A percentile compares a stretch with the other conserved stretches of the same genome.
Evolutionary conservation across 35 echinoderm and acorn worm genomes (phyloP).

Genomic region (Nesometra sesokonis): DNA sequence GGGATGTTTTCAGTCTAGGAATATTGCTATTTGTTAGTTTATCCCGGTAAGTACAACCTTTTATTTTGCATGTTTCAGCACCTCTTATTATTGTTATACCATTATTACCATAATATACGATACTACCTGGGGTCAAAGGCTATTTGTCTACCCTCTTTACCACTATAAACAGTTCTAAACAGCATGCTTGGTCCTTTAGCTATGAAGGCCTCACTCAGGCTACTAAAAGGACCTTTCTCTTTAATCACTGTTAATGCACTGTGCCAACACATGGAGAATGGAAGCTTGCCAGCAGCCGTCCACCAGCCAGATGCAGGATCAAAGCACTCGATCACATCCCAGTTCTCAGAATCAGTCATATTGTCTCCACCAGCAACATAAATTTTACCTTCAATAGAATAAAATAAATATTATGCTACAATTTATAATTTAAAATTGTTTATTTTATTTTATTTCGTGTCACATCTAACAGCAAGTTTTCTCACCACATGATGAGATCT

Average conservation of each 20-base stretch:
- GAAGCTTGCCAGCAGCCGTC: slow-evolving; percentile 37
- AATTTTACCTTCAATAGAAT: slow-evolving; percentile 37
- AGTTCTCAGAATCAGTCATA: slow-evolving; percentile 23
- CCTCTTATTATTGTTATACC: not conserved
- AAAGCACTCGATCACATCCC: slow-evolving; percentile 52
- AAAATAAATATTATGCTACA: too few relatives aligned
- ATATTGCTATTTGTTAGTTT: too few relatives aligned
- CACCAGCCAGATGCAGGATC: slow-evolving; percentile 35
- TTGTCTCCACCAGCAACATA: slow-evolving; percentile 62
- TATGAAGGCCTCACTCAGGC: not conserved
- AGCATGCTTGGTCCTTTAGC: slow-evolving; percentile 37
- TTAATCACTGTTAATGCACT: slow-evolving; percentile 37
- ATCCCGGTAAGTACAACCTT: too few relatives aligned
- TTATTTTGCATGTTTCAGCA: not conserved
- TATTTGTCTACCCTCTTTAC: slow-evolving; percentile 12
- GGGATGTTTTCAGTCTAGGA: too few relatives aligned
- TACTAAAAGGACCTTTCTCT: not conserved
- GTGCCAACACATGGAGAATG: slow-evolving; percentile 43
- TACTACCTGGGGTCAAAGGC: slow-evolving; percentile 49
- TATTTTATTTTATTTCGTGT: too few relatives aligned
- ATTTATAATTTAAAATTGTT: too few relatives aligned
- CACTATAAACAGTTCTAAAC: slow-evolving; percentile 14
- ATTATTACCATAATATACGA: not conserved
- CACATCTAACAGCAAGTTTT: too few relatives aligned
- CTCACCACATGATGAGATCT: too few relatives aligned